phyloP scores from a whole-genome alignment of 2,797 vertebrate species.

The Chromis chromis region DNA sequence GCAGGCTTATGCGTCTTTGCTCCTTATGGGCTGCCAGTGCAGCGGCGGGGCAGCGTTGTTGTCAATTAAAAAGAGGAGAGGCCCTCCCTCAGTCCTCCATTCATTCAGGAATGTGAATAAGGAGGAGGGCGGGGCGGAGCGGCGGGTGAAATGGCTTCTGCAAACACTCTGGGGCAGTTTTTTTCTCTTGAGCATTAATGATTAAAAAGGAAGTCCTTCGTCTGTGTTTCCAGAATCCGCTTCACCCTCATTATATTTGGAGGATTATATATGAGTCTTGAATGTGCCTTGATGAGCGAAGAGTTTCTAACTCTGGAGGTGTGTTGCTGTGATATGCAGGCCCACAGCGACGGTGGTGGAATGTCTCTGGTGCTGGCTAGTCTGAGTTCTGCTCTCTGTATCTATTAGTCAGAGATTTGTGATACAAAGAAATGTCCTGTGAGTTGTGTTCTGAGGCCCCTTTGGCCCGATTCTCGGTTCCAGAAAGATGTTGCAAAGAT shows the following conservation, averaged over 20 bases:
- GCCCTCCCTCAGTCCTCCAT: slow-evolving; percentile 37
- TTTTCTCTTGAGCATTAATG: not conserved
- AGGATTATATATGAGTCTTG: slow-evolving; percentile 60
- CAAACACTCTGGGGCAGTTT: slow-evolving; percentile 16
- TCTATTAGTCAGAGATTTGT: slow-evolving; percentile 65
- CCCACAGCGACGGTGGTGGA: slow-evolving; percentile 70
- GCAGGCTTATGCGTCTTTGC: slow-evolving; percentile 46
- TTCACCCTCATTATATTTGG: slow-evolving; percentile 21
- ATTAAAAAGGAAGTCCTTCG: not conserved
- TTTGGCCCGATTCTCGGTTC: slow-evolving; percentile 52
- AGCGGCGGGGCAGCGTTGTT: slow-evolving; percentile 18
- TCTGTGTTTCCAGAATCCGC: slow-evolving; percentile 38
- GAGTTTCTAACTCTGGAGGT: slow-evolving; percentile 61
- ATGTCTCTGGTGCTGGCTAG: slow-evolving; percentile 80
- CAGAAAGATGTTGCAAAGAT: slow-evolving; percentile 49
- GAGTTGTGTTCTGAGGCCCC: slow-evolving; percentile 54
- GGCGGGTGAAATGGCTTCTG: slow-evolving; percentile 40
- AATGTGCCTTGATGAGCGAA: slow-evolving; percentile 84
- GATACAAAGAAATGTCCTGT: slow-evolving; percentile 58
- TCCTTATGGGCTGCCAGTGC: slow-evolving; percentile 33
- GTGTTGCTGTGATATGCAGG: slow-evolving; percentile 57
- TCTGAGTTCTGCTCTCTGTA: slow-evolving; percentile 78
- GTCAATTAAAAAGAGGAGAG: slow-evolving; percentile 49
- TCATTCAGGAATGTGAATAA: slow-evolving; percentile 70
- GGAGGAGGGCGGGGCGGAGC: slow-evolving; percentile 16